These are phyloP conservation scores for Lindbergichthys nudifrons DNA, from an alignment of 2,797 vertebrate species.

Conservation along the genomic window DNA sequence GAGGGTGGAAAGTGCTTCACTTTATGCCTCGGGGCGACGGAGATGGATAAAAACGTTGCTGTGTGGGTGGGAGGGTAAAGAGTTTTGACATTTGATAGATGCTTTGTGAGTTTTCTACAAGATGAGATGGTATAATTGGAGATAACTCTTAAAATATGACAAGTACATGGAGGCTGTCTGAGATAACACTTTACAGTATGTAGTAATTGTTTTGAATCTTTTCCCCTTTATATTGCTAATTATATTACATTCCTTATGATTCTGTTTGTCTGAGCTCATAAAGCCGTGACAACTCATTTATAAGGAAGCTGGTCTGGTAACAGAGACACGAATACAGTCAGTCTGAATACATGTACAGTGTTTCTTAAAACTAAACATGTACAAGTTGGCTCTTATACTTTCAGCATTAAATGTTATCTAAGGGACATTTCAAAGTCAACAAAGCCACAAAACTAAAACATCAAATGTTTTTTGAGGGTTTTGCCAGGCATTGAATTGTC, in stretches of 20 bases:
- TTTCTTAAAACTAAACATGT: not conserved
- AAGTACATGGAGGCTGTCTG: not conserved
- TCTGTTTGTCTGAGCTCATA: not conserved
- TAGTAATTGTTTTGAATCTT: too few species aligned
- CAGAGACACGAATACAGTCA: not conserved
- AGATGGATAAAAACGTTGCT: constrained; percentile 22
- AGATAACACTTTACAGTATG: not conserved
- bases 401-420: too few species aligned
- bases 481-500: not conserved
- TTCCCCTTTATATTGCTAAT: not conserved
- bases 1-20: constrained; percentile 41
- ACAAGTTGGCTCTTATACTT: too few species aligned
- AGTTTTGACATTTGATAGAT: not conserved
- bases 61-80: constrained; percentile 1
- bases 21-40: constrained; percentile 21
- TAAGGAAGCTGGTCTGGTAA: not conserved
- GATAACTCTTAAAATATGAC: not conserved
- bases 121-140: too few species aligned
- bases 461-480: not conserved
- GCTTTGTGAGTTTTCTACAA: not conserved
- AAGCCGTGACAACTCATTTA: not conserved
- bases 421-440: not conserved
- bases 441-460: not conserved
- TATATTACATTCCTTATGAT: not conserved
- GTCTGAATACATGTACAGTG: not conserved